phyloP scores from a whole-genome alignment of 1,140 invertebrate genomes.

The Drosophila pallidifrons region DNA sequence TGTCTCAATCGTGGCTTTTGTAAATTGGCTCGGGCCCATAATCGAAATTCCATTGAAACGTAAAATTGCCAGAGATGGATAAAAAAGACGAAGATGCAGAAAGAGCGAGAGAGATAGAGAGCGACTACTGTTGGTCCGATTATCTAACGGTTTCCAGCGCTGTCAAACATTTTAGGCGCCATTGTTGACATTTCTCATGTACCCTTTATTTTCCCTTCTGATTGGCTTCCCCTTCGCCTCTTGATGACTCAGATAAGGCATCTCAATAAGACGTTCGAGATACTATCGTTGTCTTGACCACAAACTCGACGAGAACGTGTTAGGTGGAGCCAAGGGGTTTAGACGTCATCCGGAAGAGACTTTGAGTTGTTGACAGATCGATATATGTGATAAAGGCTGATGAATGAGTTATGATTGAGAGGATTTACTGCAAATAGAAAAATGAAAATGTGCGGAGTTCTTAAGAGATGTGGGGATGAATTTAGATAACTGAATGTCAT shows the following conservation, averaged over 20 bases:
- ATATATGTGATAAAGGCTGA: conserved; percentile 27
- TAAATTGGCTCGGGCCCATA: conserved; percentile 72
- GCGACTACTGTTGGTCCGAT: conserved; percentile 29
- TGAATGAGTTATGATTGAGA: conserved; percentile 32
- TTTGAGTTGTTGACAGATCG: conserved; percentile 37
- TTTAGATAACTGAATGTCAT: too few relatives aligned
- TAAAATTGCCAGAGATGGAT: conserved; percentile 64
- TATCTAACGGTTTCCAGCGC: conserved; percentile 47
- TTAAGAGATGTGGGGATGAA: too few relatives aligned
- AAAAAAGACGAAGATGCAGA: conserved; percentile 7
- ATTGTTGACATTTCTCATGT: conserved; percentile 55
- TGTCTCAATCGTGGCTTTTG: conserved; percentile 77
- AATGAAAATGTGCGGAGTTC: not conserved
- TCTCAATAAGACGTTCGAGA: conserved; percentile 50
- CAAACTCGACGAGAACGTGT: conserved; percentile 31
- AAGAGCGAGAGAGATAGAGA: not conserved
- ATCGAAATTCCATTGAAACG: conserved; percentile 78
- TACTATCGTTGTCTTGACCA: conserved; percentile 35
- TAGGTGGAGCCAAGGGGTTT: conserved; percentile 26
- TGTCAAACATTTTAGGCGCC: conserved; percentile 50
- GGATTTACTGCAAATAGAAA: not conserved
- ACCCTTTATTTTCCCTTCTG: conserved; percentile 40
- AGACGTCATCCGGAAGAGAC: not conserved
- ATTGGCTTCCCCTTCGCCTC: conserved; percentile 29
- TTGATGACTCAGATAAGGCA: conserved; percentile 46